Percentiles rank a stretch among this genome's conserved stretches.
These are phyloP conservation scores for Caenorhabditis wallacei DNA, from an alignment of 2,888 invertebrate species.

Conservation along the genomic window DNA sequence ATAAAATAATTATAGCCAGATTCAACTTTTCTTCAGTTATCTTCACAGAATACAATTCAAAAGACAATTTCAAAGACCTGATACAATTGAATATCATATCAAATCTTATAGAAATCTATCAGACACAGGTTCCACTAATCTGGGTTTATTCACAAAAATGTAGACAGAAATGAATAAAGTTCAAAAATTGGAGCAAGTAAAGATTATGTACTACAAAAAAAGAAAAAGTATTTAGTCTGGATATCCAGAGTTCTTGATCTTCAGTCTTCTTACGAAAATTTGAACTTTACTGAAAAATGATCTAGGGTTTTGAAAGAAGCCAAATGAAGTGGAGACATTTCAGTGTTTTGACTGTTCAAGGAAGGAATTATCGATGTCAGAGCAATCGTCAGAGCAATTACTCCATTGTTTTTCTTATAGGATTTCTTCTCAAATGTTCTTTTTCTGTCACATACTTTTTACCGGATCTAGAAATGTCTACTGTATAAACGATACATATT, in stretches of 20 bases:
- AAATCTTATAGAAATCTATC: slow-evolving; percentile 2
- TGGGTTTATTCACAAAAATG: slow-evolving; percentile 6
- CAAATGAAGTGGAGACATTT: too few species aligned
- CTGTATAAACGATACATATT: too few species aligned
- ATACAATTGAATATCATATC: neutral
- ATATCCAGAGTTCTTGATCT: slow-evolving; percentile 1
- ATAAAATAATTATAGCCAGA: neutral
- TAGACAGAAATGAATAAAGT: slow-evolving; percentile 5
- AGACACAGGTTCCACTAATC: slow-evolving; percentile 27
- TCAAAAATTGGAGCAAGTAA: neutral
- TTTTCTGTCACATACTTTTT: too few species aligned
- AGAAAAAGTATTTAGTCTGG: slow-evolving; percentile 10
- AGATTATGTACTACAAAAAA: neutral
- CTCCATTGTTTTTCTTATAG: too few species aligned
- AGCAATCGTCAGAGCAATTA: too few species aligned
- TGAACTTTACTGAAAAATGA: neutral
- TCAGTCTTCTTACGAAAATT: neutral
- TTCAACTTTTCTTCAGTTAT: neutral
- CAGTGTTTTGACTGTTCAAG: too few species aligned
- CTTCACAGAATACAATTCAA: neutral
- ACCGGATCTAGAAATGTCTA: too few species aligned
- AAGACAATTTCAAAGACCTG: neutral
- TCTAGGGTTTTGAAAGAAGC: too few species aligned
- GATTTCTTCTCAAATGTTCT: too few species aligned
- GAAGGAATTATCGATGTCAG: too few species aligned